Evolutionary conservation across 2,113 vertebrate genomes (phyloP), one percentile per base, ranked within the genome.

Genomic region (Dipodomys merriami): DNA sequence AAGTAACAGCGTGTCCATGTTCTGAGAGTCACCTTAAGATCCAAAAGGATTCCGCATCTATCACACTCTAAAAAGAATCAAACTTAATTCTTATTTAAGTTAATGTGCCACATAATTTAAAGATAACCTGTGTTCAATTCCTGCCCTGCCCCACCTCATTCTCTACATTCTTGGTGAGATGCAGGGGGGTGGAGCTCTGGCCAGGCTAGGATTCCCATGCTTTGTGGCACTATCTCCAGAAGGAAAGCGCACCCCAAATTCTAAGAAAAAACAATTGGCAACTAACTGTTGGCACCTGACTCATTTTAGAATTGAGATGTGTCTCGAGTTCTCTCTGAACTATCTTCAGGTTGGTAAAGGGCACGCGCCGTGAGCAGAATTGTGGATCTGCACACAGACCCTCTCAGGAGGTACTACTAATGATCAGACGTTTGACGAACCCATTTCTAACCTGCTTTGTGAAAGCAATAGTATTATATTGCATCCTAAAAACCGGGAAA

Each of bases 371-470:
- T 12, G n/a, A 0, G 2, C 19, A 13, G 3, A 19, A n/a, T 25
- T 46, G 30, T 7, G 5, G 33, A 60, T 13, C 35, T 0, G 6
- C 1, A 30, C 49, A 46, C 5, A 77, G 71, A 85, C 2, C n/a
- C 27, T 64, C 60, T 64, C 57, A 46, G 53, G 89, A 71, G 27
- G 44, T 30, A 44, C 81, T 46, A 29, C 10, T 53, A 33, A 83
- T 13, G 82, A 44, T 2, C 3, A 49, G 13, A 60, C 15, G 46
- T 62, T 29, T 35, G 39, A 30, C 46, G 16, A 27, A 18, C 0
- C 10, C 23, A 86, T 80, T 73, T 73, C 25, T 78, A 92, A 82
- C n/a, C 19, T 88, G 85, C 12, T 77, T 73, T 35, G 83, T 68
- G 78, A 68, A 90, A 57, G 53, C 53, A 57, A 13, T 13, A 7